phyloP scores from a whole-genome alignment of 2,888 invertebrate species.

The Caenorhabditis sp. region DNA sequence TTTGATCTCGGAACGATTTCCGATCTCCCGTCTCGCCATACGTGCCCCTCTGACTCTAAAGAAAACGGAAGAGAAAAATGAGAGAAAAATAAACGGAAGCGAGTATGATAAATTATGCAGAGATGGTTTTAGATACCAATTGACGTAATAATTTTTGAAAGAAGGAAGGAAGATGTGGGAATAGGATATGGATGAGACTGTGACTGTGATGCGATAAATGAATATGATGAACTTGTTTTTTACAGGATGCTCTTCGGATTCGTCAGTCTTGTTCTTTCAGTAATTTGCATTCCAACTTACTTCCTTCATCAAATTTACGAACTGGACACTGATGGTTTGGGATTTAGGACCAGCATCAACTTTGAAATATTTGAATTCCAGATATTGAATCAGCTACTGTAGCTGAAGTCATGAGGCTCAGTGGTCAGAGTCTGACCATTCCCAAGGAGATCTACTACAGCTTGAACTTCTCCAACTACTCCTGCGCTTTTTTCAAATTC shows the following conservation, averaged over 20 bases:
- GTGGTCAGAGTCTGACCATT: constrained; percentile 41
- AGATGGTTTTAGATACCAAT: neutral
- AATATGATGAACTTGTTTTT: neutral
- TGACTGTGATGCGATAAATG: neutral
- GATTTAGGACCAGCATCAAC: neutral
- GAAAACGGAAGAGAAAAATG: neutral
- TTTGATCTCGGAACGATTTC: neutral
- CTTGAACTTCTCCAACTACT: constrained; percentile 67
- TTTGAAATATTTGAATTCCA: constrained; percentile 12
- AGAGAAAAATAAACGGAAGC: constrained; percentile 2
- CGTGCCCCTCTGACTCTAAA: neutral
- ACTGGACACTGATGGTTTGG: constrained; percentile 35
- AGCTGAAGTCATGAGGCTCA: constrained; percentile 49
- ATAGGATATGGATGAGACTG: neutral
- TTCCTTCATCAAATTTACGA: constrained; percentile 67
- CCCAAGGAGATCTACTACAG: constrained; percentile 45
- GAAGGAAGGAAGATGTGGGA: neutral
- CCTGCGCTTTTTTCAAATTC: constrained; percentile 76
- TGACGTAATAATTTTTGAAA: constrained; percentile 17
- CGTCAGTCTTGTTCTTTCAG: constrained; percentile 63
- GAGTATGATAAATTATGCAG: neutral
- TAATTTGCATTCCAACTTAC: constrained; percentile 73
- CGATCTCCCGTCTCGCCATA: neutral
- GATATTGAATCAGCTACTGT: constrained; percentile 65
- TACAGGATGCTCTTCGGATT: constrained; percentile 71